phyloP scores from a whole-genome alignment of 2,888 invertebrate species.

The Syrista parreyssii region DNA sequence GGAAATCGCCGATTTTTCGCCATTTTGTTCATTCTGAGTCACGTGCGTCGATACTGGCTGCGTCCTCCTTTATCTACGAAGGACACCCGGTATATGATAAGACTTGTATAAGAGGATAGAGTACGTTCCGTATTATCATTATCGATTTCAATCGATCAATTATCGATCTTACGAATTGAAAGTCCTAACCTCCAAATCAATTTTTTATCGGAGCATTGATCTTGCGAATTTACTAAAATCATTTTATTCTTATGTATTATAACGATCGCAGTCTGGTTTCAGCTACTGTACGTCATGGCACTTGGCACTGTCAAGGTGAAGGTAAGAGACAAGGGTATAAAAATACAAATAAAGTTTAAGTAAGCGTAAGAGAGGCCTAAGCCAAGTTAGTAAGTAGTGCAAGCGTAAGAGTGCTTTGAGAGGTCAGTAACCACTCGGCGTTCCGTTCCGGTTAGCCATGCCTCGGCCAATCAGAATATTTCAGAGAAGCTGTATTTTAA shows the following conservation, averaged over 20 bases:
- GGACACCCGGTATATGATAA: neutral
- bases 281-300: neutral
- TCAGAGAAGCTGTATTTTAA: slow-evolving; percentile 16
- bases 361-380: slow-evolving; percentile 23
- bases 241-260: neutral
- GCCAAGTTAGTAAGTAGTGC: slow-evolving; percentile 64
- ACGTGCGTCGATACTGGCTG: slow-evolving; percentile 21
- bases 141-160: neutral
- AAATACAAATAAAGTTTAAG: neutral
- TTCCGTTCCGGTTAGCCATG: slow-evolving; percentile 45
- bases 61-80: slow-evolving; percentile 11
- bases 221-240: neutral
- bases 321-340: slow-evolving; percentile 22
- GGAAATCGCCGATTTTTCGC: slow-evolving; percentile 36
- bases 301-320: slow-evolving; percentile 22
- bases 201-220: neutral
- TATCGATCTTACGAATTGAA: neutral
- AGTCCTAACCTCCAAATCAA: neutral
- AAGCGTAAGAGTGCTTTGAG: slow-evolving; percentile 63
- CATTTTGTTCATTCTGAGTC: slow-evolving; percentile 7
- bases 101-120: neutral
- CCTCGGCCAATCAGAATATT: slow-evolving; percentile 30
- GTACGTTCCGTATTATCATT: neutral
- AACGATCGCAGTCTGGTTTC: neutral
- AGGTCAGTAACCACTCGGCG: slow-evolving; percentile 48